Percentiles rank a stretch among this genome's conserved stretches.
Evolutionary conservation across 2,888 invertebrate genomes (phyloP).

Genomic region (Eupithecia centaureata): DNA sequence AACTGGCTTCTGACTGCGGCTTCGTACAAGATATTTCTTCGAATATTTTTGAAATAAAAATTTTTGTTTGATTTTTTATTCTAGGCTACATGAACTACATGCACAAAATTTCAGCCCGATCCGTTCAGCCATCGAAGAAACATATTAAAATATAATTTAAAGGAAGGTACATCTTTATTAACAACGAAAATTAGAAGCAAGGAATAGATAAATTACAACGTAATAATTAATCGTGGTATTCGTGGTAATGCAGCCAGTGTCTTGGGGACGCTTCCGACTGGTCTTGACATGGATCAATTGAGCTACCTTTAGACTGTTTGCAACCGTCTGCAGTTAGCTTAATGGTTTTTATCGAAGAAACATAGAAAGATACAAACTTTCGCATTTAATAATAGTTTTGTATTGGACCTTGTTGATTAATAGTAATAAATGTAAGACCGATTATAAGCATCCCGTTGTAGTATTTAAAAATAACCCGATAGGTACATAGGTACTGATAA

Average conservation of each 20-base stretch:
- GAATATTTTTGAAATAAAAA: not conserved
- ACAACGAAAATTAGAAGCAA: too few species aligned
- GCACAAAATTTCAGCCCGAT: too few species aligned
- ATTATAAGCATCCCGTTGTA: not conserved
- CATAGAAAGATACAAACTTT: not conserved
- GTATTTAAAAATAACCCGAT: conserved; percentile 25
- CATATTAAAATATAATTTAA: not conserved
- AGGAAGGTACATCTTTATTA: too few species aligned
- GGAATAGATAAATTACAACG: too few species aligned
- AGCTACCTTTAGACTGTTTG: too few species aligned
- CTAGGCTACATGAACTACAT: not conserved
- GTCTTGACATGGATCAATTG: too few species aligned
- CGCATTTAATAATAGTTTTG: not conserved
- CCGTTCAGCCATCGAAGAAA: not conserved
- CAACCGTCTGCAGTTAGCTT: too few species aligned
- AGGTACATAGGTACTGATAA: conserved; percentile 20
- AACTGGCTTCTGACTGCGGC: not conserved
- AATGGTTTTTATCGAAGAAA: too few species aligned
- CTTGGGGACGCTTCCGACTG: too few species aligned
- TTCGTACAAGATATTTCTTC: not conserved
- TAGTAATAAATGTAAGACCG: not conserved
- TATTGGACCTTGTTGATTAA: not conserved
- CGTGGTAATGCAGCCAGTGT: too few species aligned
- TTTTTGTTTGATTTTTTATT: not conserved
- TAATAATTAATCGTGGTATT: too few species aligned